These are phyloP conservation scores for Dolichomitus sp. DNA, from an alignment of 2,888 invertebrate genomes.

Conservation along the genomic window DNA sequence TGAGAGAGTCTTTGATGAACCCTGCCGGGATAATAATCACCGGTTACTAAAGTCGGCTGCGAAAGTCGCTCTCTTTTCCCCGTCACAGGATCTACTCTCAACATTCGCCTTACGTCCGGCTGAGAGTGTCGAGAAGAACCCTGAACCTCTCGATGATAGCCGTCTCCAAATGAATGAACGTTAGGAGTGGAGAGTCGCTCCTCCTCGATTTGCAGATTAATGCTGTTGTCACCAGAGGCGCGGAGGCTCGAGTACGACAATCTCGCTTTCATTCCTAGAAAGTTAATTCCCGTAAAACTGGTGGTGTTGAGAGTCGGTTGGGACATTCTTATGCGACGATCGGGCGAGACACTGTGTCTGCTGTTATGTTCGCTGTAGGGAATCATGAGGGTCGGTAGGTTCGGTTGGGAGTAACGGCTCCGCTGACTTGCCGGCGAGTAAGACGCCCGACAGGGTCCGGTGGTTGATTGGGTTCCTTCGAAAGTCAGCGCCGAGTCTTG, in stretches of 20 bases:
- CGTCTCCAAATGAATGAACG: slow-evolving; percentile 65
- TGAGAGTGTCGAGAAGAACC: slow-evolving; percentile 74
- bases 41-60: slow-evolving; percentile 81
- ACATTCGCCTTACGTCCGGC: slow-evolving; percentile 73
- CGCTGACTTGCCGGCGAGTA: slow-evolving; percentile 82
- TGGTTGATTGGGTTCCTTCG: slow-evolving; percentile 77
- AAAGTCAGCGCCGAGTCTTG: slow-evolving; percentile 77
- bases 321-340: slow-evolving; percentile 81
- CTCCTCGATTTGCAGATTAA: slow-evolving; percentile 75
- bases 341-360: slow-evolving; percentile 69
- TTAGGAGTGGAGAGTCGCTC: slow-evolving; percentile 78
- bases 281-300: slow-evolving; percentile 78
- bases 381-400: slow-evolving; percentile 80
- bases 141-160: slow-evolving; percentile 54
- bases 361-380: slow-evolving; percentile 74
- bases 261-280: slow-evolving; percentile 75
- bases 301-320: slow-evolving; percentile 79
- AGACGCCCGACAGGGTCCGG: slow-evolving; percentile 76
- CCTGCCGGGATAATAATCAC: slow-evolving; percentile 80
- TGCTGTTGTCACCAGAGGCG: slow-evolving; percentile 79
- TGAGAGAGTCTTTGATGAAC: slow-evolving; percentile 82
- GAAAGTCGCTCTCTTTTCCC: slow-evolving; percentile 80
- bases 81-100: slow-evolving; percentile 72
- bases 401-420: slow-evolving; percentile 82
- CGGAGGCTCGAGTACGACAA: slow-evolving; percentile 81